These are phyloP conservation scores for Maconellicoccus hirsutus DNA, from an alignment of 1,140 invertebrate genomes.

Conservation along the genomic window DNA sequence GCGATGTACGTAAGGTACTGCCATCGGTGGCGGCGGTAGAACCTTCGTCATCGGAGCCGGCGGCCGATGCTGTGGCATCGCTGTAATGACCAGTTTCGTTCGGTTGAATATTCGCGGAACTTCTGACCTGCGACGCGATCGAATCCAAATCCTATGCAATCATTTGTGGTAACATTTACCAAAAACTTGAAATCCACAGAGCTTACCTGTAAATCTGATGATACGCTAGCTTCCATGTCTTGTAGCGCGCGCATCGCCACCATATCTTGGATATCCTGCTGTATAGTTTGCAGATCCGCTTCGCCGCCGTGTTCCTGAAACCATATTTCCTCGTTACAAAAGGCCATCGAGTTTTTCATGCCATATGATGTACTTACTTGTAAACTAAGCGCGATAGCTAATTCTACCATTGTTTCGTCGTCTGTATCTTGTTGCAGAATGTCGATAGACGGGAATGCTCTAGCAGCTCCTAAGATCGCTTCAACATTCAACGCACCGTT, in stretches of 20 bases:
- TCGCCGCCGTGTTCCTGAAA: slow-evolving; percentile 20
- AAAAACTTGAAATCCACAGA: too few species aligned
- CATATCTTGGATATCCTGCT: slow-evolving; percentile 36
- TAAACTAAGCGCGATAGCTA: slow-evolving; percentile 87
- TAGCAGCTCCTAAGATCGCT: slow-evolving; percentile 46
- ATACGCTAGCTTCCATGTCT: slow-evolving; percentile 37
- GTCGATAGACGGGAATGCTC: slow-evolving; percentile 57
- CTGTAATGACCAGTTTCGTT: slow-evolving; percentile 49
- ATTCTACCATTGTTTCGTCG: slow-evolving; percentile 91
- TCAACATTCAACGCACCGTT: slow-evolving; percentile 34
- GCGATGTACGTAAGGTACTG: slow-evolving; percentile 78
- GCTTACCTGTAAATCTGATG: slow-evolving; percentile 25
- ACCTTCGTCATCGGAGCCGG: slow-evolving; percentile 86
- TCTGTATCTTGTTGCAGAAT: slow-evolving; percentile 84
- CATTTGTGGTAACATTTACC: too few species aligned
- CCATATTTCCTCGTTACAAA: too few species aligned
- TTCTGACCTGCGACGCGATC: slow-evolving; percentile 29
- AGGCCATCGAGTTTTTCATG: neutral
- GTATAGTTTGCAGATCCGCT: slow-evolving; percentile 27
- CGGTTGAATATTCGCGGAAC: neutral
- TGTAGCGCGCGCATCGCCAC: slow-evolving; percentile 37
- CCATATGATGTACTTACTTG: slow-evolving; percentile 44
- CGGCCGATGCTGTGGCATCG: slow-evolving; percentile 68
- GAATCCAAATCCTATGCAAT: slow-evolving; percentile 31
- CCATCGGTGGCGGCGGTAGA: slow-evolving; percentile 86